Percentiles rank a stretch among this genome's conserved stretches.
These are phyloP conservation scores for Lamellibrachia luymesi DNA, from an alignment of 1,140 invertebrate species.

Conservation along the genomic window DNA sequence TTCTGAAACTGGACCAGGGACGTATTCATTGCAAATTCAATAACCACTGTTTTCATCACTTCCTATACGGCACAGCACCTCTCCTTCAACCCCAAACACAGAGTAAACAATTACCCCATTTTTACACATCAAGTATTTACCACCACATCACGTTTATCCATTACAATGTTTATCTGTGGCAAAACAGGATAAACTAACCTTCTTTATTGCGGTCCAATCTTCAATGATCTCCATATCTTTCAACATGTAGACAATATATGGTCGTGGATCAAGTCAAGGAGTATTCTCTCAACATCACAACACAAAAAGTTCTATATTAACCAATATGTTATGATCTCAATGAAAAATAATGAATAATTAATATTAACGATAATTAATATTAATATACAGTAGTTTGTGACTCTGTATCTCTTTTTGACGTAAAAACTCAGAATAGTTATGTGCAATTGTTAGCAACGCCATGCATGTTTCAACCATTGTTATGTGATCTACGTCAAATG, in stretches of 20 bases:
- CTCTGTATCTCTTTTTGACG: no score
- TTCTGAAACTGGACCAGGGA: no score
- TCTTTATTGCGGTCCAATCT: slow-evolving; percentile 91
- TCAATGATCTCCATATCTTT: slow-evolving; percentile 91
- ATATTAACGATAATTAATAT: background rate
- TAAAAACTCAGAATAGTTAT: no score
- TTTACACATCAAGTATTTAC: background rate
- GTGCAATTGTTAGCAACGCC: no score
- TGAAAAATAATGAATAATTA: background rate
- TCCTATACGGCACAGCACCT: no score
- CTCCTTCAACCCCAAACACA: no score
- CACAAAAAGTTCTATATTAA: background rate
- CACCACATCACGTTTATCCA: background rate
- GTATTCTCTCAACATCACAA: background rate
- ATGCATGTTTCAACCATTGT: no score
- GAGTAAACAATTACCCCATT: background rate
- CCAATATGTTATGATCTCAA: background rate
- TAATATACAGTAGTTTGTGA: no score
- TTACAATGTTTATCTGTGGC: background rate
- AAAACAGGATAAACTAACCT: slow-evolving; percentile 59
- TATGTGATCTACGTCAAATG: no score
- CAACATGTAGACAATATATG: slow-evolving; percentile 95
- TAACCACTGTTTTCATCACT: no score
- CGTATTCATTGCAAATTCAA: no score
- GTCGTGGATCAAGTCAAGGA: slow-evolving; percentile 58